phyloP scores from a whole-genome alignment of 1,140 invertebrate genomes.

The Subanguina moxae region DNA sequence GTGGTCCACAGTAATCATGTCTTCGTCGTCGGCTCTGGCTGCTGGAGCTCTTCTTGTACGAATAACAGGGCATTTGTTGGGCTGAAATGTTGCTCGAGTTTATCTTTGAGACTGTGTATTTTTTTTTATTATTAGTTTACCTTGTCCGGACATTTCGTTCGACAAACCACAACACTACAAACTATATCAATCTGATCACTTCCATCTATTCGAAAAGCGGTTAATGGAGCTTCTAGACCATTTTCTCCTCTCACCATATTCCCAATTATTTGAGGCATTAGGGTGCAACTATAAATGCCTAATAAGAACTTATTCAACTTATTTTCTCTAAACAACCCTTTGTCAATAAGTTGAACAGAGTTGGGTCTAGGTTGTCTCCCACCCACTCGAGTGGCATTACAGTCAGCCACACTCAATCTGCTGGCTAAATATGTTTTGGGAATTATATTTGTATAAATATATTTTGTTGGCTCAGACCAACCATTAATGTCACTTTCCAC shows the following conservation, averaged over 20 bases:
- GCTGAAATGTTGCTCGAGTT: background rate
- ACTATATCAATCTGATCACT: conserved; percentile 51
- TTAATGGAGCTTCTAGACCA: conserved; percentile 45
- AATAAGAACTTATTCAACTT: background rate
- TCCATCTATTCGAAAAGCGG: conserved; percentile 50
- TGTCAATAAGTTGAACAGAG: conserved; percentile 39
- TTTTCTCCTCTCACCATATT: conserved; percentile 29
- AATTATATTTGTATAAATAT: too few species aligned
- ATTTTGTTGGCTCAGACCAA: too few species aligned
- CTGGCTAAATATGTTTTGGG: conserved; percentile 22
- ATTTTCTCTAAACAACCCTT: conserved; percentile 27
- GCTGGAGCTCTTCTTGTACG: background rate
- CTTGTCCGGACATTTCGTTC: conserved; percentile 16
- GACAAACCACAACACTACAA: conserved; percentile 44
- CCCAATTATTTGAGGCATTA: conserved; percentile 54
- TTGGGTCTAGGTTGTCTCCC: conserved; percentile 34
- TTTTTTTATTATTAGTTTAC: background rate
- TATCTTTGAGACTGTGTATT: too few species aligned
- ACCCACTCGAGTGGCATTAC: conserved; percentile 50
- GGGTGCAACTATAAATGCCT: conserved; percentile 36
- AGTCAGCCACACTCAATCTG: conserved; percentile 41
- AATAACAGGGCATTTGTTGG: conserved; percentile 1
- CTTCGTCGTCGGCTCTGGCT: background rate
- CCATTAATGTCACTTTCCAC: conserved; percentile 44
- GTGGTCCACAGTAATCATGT: conserved; percentile 14